Percentiles rank a stretch among this genome's conserved stretches.
phyloP scores from a whole-genome alignment of 2,797 vertebrate species.

The Adelosebastes latens region DNA sequence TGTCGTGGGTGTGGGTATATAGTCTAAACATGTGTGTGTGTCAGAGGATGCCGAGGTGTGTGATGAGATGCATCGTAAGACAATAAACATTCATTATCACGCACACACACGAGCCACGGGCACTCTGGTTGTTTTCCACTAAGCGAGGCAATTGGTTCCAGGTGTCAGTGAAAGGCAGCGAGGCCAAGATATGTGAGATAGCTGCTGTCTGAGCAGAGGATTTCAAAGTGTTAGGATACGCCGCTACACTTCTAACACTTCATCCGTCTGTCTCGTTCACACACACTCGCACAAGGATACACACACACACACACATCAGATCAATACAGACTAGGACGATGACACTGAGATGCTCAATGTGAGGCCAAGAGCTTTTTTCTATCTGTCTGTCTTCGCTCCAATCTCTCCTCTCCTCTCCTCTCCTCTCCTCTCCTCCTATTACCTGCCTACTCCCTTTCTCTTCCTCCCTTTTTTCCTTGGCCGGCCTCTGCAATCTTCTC shows the following conservation, averaged over 20 bases:
- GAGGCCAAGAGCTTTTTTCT: conserved; percentile 68
- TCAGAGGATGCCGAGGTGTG: conserved; percentile 51
- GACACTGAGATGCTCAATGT: conserved; percentile 75
- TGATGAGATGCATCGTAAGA: conserved; percentile 57
- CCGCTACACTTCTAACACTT: conserved; percentile 71
- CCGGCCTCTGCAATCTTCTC: conserved; percentile 65
- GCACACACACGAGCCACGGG: conserved; percentile 22
- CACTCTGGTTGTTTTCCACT: conserved; percentile 38
- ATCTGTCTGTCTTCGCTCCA: conserved; percentile 56
- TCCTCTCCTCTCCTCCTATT: conserved; percentile 31
- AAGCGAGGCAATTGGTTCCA: conserved; percentile 52
- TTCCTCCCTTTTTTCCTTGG: conserved; percentile 41
- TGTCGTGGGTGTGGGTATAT: conserved; percentile 17
- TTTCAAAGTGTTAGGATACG: conserved; percentile 77
- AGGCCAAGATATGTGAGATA: conserved; percentile 71
- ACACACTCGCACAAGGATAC: conserved; percentile 35
- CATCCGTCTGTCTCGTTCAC: conserved; percentile 49
- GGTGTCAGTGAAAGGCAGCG: conserved; percentile 65
- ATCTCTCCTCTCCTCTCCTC: conserved; percentile 26
- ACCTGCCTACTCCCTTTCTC: conserved; percentile 36
- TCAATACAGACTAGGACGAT: conserved; percentile 74
- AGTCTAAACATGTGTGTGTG: conserved; percentile 19
- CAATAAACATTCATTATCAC: conserved; percentile 60
- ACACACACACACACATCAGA: conserved; percentile 59
- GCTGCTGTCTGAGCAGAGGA: conserved; percentile 76